Percentiles rank a stretch among this genome's conserved stretches.
Evolutionary conservation across 2,113 vertebrate species (phyloP).

Genomic region (Rattus rattus): DNA sequence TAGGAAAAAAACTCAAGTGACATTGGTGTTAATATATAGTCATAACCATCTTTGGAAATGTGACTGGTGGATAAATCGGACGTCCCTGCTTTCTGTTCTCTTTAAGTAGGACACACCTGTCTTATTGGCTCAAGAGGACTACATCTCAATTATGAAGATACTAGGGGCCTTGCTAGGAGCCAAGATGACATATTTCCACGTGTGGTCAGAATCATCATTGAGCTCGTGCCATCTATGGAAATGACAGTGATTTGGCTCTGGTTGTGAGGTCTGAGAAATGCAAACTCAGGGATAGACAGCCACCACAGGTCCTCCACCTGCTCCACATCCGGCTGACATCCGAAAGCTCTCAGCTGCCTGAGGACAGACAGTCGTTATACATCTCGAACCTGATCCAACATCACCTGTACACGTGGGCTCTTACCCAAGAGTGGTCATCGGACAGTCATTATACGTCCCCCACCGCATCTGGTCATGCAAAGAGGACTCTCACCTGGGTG

Average conservation of each 20-base stretch:
- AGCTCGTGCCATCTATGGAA: neutral
- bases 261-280: neutral
- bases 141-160: constrained; percentile 71
- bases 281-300: neutral
- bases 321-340: too few relatives aligned
- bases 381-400: neutral
- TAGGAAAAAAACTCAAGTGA: neutral
- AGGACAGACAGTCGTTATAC: neutral
- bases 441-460: neutral
- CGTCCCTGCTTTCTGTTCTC: neutral
- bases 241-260: neutral
- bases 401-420: neutral
- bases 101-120: constrained; percentile 75
- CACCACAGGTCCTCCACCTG: neutral
- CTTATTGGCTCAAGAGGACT: constrained; percentile 65
- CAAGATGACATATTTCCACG: constrained; percentile 58
- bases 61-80: neutral
- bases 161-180: neutral
- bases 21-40: rapidly evolving
- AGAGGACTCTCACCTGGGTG: constrained; percentile 91
- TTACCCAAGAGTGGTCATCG: neutral
- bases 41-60: neutral
- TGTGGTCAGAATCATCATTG: neutral
- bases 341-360: rapidly evolving
- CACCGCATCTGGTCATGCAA: neutral